These are phyloP conservation scores for Dendropsophus ebraccatus DNA, from an alignment of 2,113 vertebrate species.

Conservation along the genomic window DNA sequence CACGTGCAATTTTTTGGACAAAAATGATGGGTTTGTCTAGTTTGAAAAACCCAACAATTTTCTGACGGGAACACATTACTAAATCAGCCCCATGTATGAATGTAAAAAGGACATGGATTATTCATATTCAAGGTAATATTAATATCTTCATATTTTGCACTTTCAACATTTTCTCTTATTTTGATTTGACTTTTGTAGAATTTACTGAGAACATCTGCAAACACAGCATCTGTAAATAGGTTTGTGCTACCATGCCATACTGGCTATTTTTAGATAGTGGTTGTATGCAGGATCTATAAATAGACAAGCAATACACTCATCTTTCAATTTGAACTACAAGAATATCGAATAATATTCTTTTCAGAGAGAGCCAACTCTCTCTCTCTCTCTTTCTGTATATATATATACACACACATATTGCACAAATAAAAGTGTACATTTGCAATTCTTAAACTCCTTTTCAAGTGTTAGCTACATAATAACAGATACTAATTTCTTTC, in stretches of 20 bases:
- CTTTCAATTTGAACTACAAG: constrained; percentile 3
- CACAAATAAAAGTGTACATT: not conserved
- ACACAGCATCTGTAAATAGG: constrained; percentile 5
- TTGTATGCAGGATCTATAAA: constrained; percentile 29
- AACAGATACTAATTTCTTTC: not conserved
- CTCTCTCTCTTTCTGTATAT: not conserved
- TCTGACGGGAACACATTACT: too few relatives aligned
- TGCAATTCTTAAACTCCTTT: not conserved
- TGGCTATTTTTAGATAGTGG: constrained; percentile 20
- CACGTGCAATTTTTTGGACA: too few relatives aligned
- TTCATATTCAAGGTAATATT: too few relatives aligned
- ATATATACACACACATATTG: not conserved
- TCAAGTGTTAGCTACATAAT: not conserved
- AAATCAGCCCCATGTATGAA: too few relatives aligned
- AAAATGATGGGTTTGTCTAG: too few relatives aligned
- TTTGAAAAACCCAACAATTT: too few relatives aligned
- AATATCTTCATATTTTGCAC: not conserved
- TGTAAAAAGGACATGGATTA: too few relatives aligned
- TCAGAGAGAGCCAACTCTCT: not conserved
- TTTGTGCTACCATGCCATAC: constrained; percentile 25
- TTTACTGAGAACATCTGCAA: constrained; percentile 11
- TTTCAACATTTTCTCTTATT: not conserved
- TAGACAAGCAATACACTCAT: constrained; percentile 25
- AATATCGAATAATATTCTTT: not conserved
- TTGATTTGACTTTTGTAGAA: constrained; percentile 7